A percentile compares a stretch with the other conserved stretches of the same genome.
phyloP scores from a whole-genome alignment of 2,888 invertebrate species.

The Idaea aversata region DNA sequence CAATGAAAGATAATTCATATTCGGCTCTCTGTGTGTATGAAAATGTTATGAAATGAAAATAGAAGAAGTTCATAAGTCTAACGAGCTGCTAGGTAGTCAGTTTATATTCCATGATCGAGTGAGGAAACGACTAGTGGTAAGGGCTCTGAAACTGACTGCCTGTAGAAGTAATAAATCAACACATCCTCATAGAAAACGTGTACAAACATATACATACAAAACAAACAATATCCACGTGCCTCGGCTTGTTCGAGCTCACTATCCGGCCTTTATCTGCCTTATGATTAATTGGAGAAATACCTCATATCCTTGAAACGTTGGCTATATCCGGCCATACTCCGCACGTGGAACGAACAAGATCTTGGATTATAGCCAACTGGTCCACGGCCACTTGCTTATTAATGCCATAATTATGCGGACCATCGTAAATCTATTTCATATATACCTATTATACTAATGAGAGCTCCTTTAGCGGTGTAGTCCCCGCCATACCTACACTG shows the following conservation, averaged over 20 bases:
- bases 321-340: not conserved
- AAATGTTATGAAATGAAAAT: no score
- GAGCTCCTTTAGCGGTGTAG: not conserved
- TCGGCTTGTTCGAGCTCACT: not conserved
- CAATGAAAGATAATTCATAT: no score
- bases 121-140: no score
- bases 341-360: constrained; percentile 24
- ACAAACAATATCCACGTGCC: not conserved
- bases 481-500: no score
- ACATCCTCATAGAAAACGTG: not conserved
- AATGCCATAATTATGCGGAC: not conserved
- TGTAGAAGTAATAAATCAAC: not conserved
- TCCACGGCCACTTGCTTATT: constrained; percentile 33
- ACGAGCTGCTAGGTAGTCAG: no score
- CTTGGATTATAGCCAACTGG: constrained; percentile 40
- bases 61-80: no score
- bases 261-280: not conserved
- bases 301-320: not conserved
- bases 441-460: not conserved
- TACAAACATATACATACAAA: not conserved
- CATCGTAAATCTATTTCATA: not conserved
- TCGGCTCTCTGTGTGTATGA: no score
- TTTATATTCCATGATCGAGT: no score
- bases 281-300: not conserved
- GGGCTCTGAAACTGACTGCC: no score